Evolutionary conservation across 2,888 invertebrate genomes (phyloP), one percentile per base, ranked within the genome.

Genomic region (Lasioglossum villosulum): DNA sequence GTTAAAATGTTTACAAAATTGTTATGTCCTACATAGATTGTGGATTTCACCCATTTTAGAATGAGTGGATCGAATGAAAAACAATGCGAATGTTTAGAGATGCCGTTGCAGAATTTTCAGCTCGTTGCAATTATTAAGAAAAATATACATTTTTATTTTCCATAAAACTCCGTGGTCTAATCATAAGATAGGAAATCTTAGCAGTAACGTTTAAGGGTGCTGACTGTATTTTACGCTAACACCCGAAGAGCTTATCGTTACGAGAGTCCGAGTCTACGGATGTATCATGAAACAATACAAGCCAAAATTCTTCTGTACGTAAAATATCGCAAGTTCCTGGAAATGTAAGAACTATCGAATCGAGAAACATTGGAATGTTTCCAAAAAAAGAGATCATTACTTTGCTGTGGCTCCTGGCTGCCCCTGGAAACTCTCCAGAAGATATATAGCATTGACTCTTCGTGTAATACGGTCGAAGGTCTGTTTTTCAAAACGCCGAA

Each of bases 371-470:
- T 89, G 89, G 89, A 89, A 59, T 30, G 59, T 52, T 77, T 86
- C 89, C 86, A 89, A 89, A 86, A 87, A 86, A 88, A 86, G 80
- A 80, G 83, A 89, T 89, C 88, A 84, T 89, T 89, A 88, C 88
- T 89, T 86, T 86, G 56, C 78, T 70, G 74, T 82, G 80, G 82
- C 82, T 87, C 76, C 82, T 76, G 78, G 27, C 68, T 82, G 82
- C 83, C 78, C 82, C 82, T 89, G 89, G 89, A 89, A 82, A 52
- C 78, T 78, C 72, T 89, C 89, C 89, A 89, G 86, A 82, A 80
- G 73, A 86, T 78, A 81, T 81, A 81, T 83, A 80, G 73, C 75
- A 45, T 68, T 81, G 83, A 48, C 71, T 66, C 63, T 56, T 75
- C 72, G 74, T 76, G 78, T 74, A 84, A 75, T 83, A 78, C 73